Base-by-base conservation (phyloP, 2,888 invertebrate species). In the Thecocarcelia acutangulata region DNA sequence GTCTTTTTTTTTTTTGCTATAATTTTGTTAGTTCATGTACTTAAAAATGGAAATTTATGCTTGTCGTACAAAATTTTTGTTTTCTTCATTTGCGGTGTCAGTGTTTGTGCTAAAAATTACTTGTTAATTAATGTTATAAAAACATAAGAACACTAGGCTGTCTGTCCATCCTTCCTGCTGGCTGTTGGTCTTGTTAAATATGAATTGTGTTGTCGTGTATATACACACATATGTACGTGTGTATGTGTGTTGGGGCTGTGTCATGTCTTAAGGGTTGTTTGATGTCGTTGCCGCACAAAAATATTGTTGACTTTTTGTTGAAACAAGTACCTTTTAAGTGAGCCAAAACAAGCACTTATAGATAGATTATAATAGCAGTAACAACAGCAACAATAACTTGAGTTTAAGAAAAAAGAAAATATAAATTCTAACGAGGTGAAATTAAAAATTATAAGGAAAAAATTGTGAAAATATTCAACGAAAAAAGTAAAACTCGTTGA, bases 261-360 rank as follows among this genome's bases (percentile, higher is more conserved):
- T 24, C 33, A 12, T 50, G 33, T 15, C 24, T 28, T 24, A 56
- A 17, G 21, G 28, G 33, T 24, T 66, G 64, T 66, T 42, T 79
- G 24, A 17, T 42, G 21, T 52, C 42, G 68, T 44, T 72, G 66
- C 63, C 19, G 40, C 64, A 69, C 15, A 54, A 24, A 64, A 72
- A 56, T 68, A 42, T 52, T 76, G 76, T 81, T 80, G 76, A 76
- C 76, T 80, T 72, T 76, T 75, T 80, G 66, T 72, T 50, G 50
- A 40, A 61, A 66, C 76, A 76, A 76, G 76, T 72, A 59, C 59
- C 59, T 66, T 52, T 72, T 44, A 78, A 78, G 72, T 72, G 78
- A 72, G 42, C 52, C 72, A 52, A 66, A 78, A 72, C 77, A 78
- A 78, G 70, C 70, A 63, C 72, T 78, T 72, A 66, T 72, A 64